Evolutionary conservation across 2,797 vertebrate species (phyloP).

Genomic region (Otolemur crassicaudatus): DNA sequence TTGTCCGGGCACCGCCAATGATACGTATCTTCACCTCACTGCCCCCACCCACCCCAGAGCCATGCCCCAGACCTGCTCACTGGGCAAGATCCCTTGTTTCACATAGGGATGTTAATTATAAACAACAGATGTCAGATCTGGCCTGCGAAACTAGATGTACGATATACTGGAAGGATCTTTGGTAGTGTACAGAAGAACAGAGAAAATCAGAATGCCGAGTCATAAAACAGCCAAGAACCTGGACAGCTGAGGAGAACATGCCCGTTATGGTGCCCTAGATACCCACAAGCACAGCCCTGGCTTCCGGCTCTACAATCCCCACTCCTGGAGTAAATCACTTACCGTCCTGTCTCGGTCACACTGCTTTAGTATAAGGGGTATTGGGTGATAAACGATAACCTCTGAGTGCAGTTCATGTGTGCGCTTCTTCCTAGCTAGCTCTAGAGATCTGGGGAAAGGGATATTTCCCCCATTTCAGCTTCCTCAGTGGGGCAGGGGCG

Average conservation of each 20-base stretch:
- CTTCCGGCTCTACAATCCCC: not conserved
- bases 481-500: not conserved
- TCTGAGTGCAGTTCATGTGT: not conserved
- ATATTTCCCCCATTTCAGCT: not conserved
- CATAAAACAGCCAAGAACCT: not conserved
- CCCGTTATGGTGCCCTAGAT: not conserved
- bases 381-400: not conserved
- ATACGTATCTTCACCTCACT: not conserved
- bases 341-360: not conserved
- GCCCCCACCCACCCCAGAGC: not conserved
- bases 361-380: not conserved
- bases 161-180: not conserved
- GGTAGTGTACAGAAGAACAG: not conserved
- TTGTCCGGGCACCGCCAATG: not conserved
- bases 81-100: not conserved
- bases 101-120: not conserved
- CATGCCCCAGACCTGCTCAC: not conserved
- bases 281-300: not conserved
- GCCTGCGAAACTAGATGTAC: not conserved
- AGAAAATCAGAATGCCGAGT: not conserved
- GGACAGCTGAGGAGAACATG: not conserved
- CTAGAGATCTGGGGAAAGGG: not conserved
- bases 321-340: not conserved
- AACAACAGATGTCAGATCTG: not conserved
- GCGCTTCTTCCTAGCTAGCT: not conserved